These are phyloP conservation scores for Rhineura floridana DNA, from an alignment of 2,113 vertebrate species.

Conservation along the genomic window DNA sequence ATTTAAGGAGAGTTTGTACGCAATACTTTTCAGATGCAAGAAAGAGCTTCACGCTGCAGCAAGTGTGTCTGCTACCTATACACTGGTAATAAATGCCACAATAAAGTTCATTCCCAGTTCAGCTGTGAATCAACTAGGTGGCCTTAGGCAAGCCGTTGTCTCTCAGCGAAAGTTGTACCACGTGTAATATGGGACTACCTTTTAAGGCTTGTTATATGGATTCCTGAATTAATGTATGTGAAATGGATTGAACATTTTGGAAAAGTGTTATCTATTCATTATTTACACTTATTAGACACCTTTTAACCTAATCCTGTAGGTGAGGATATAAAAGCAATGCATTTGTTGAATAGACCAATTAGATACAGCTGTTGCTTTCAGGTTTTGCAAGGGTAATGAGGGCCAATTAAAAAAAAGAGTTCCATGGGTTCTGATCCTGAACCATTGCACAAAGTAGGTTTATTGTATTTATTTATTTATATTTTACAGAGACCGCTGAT, in stretches of 20 bases:
- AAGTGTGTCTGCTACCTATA: too few relatives aligned
- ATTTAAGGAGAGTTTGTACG: too few relatives aligned
- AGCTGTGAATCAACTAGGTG: too few relatives aligned
- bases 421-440: neutral
- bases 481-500: constrained; percentile 15
- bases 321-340: too few relatives aligned
- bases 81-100: too few relatives aligned
- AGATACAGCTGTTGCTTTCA: neutral
- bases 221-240: neutral
- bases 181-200: neutral
- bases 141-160: too few relatives aligned
- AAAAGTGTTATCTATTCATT: neutral
- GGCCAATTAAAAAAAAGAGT: neutral
- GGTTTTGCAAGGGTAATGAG: neutral
- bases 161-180: too few relatives aligned
- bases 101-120: too few relatives aligned
- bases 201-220: neutral
- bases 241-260: neutral
- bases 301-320: too few relatives aligned
- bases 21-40: too few relatives aligned
- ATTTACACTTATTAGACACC: too few relatives aligned
- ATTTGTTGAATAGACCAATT: neutral
- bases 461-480: neutral
- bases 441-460: neutral
- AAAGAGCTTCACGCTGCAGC: too few relatives aligned